A percentile compares a stretch with the other conserved stretches of the same genome.
phyloP scores from a whole-genome alignment of 2,797 vertebrate species.

The Ctenosaura bakeri region DNA sequence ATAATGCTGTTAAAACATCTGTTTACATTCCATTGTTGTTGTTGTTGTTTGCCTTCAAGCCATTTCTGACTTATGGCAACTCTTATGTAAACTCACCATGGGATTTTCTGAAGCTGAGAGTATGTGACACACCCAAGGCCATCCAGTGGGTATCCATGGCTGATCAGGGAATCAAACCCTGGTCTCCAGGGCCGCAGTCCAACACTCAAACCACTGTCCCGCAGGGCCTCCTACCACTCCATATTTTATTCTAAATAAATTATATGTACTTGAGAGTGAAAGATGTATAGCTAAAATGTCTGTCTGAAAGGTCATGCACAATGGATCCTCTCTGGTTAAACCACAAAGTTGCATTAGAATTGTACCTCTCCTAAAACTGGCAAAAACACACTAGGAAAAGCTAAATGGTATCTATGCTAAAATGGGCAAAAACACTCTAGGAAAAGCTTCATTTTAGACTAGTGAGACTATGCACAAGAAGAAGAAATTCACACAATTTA shows the following conservation, averaged over 20 bases:
- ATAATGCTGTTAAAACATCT: not conserved
- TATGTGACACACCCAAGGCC: too few species aligned
- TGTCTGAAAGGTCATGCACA: not conserved
- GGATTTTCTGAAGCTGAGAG: too few species aligned
- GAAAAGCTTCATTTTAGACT: not conserved
- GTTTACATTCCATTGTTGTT: not conserved
- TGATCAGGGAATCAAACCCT: too few species aligned
- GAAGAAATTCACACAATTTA: too few species aligned
- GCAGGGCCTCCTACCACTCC: not conserved
- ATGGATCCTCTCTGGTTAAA: not conserved
- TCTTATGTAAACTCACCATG: too few species aligned
- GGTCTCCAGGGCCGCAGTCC: too few species aligned
- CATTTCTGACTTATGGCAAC: too few species aligned
- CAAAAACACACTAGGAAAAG: not conserved
- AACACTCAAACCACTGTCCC: too few species aligned
- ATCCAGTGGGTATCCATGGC: too few species aligned
- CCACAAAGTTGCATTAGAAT: not conserved
- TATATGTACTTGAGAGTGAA: not conserved
- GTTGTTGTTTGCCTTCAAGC: too few species aligned
- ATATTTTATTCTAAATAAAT: not conserved
- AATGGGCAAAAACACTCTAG: not conserved
- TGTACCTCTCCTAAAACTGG: not conserved
- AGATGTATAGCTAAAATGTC: not conserved
- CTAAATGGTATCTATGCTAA: not conserved
- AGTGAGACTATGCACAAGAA: not conserved